Percentiles rank a stretch among this genome's conserved stretches.
These are phyloP conservation scores for Nomada fabriciana DNA, from an alignment of 2,888 invertebrate genomes.

Conservation along the genomic window DNA sequence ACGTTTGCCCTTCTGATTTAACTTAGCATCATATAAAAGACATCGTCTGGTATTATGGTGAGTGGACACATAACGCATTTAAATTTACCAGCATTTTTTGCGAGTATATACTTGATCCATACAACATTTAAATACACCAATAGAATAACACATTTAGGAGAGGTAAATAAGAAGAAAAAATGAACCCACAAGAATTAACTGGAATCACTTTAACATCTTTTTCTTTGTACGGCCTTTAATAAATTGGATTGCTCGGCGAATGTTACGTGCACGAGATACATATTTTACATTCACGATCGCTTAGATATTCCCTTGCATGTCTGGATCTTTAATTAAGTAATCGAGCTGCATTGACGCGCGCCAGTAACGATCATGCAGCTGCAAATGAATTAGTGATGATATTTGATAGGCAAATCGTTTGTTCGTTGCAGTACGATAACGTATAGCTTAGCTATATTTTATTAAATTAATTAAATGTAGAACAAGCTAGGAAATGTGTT, in stretches of 20 bases:
- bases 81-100: too few species aligned
- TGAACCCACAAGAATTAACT: neutral
- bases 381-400: slow-evolving; percentile 14
- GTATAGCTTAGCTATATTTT: neutral
- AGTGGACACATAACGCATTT: neutral
- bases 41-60: slow-evolving; percentile 25
- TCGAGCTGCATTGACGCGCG: neutral
- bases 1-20: neutral
- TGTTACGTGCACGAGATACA: slow-evolving; percentile 4
- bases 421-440: neutral
- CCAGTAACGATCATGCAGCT: neutral
- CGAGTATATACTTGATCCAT: too few species aligned
- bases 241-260: slow-evolving; percentile 7
- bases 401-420: slow-evolving; percentile 6
- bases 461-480: neutral
- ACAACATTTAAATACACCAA: too few species aligned
- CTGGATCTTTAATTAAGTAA: slow-evolving; percentile 32
- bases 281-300: slow-evolving; percentile 19
- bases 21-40: neutral
- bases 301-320: slow-evolving; percentile 11
- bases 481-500: neutral
- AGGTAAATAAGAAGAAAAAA: neutral
- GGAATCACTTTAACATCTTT: neutral
- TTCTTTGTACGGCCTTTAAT: neutral
- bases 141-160: too few species aligned